Base-by-base conservation (phyloP, 1,140 invertebrate species). In the Tenebrio molitor region DNA sequence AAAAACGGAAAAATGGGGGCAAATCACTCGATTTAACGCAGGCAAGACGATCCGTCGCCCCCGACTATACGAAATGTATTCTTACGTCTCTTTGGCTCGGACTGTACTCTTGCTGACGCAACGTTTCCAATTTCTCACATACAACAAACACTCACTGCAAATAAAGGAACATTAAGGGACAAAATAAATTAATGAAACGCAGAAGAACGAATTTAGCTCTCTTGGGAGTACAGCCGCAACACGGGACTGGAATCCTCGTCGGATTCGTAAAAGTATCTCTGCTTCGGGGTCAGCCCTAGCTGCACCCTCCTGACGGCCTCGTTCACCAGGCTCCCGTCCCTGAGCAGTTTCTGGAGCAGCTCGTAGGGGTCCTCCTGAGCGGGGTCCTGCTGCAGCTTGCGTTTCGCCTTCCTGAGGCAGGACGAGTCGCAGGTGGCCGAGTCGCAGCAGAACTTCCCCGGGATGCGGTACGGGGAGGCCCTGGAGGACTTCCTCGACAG, bases 281-380 rank as follows among this genome's bases (percentile, higher is more conserved):
- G 83, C 74, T 86, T 83, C 21, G 76, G 77, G 53, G 75, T 74
- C 65, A 88, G 80, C 53, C 87, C 86, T 34, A 85, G 80, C 76
- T 89, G 88, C 8, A 92, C 80, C 77, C 90, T 85, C 66, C 89
- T 86, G 1, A 91, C 90, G 2, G 91, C 90, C 80, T 91, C 90
- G 76, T 90, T 91, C 33, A 92, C 91, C n/a, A 91, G 84, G 69
- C 87, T 88, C 39, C 90, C 90, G 69, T 90, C 87, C 34, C 87
- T 84, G 12, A 92, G 80, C 14, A 91, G 78, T 67, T 87, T 88
- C 75, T 91, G 89, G 16, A 91, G 83, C 53, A 90, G 81, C 81
- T 90, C 89, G 79, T 91, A 91, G 0, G 90, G 89, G 78, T 91
- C 88, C 29, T 90, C 86, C 44, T 84, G 80, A 25, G 58, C 29